These are phyloP conservation scores for Pipistrellus nathusii DNA, from an alignment of 2,797 vertebrate species.

Conservation along the genomic window DNA sequence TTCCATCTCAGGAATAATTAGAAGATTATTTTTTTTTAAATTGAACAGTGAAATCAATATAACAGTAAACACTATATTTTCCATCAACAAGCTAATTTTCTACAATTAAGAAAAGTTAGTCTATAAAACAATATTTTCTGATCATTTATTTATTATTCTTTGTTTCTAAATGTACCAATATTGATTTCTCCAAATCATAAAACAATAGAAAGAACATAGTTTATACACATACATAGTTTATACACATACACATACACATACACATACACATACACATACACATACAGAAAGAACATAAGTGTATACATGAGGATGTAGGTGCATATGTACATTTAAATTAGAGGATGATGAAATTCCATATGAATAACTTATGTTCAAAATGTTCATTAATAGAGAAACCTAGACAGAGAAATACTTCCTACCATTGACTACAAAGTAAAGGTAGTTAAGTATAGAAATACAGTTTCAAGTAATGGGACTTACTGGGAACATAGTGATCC, in stretches of 20 bases:
- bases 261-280: too few species aligned
- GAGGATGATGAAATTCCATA: background rate
- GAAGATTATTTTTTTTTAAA: background rate
- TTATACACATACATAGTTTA: too few species aligned
- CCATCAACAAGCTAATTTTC: background rate
- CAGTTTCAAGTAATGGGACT: background rate
- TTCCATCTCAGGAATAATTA: background rate
- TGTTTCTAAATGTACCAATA: background rate
- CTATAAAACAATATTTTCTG: background rate
- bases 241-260: too few species aligned
- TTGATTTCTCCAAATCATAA: background rate
- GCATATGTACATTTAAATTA: background rate
- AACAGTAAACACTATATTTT: background rate
- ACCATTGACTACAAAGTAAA: background rate
- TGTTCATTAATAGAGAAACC: background rate
- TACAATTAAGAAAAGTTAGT: conserved; percentile 33
- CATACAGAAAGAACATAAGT: too few species aligned
- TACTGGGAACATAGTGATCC: background rate
- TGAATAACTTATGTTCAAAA: background rate
- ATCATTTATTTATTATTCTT: conserved; percentile 12
- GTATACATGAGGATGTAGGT: background rate
- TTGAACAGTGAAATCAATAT: background rate
- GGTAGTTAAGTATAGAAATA: background rate
- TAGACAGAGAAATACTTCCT: background rate
- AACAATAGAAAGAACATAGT: background rate